Evolutionary conservation across 2,888 invertebrate species (phyloP).

Genomic region (Tinea trinotella): DNA sequence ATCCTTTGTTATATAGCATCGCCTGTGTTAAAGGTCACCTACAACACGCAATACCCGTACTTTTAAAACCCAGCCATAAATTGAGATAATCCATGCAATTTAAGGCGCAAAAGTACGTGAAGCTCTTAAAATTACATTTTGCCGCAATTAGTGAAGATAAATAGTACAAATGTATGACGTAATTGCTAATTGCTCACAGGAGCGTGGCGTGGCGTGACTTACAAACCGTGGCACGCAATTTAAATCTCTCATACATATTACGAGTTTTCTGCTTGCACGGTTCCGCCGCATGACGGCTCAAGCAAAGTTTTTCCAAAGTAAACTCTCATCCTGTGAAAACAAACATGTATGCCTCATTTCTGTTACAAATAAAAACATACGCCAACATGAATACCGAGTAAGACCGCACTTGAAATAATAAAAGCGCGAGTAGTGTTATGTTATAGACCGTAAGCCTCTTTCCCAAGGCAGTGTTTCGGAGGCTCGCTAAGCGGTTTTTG

Average conservation of each 20-base stretch:
- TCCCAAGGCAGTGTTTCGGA: slow-evolving; percentile 36
- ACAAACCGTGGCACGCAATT: slow-evolving; percentile 12
- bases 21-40: too few relatives aligned
- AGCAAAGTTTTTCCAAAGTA: neutral
- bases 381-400: neutral
- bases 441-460: slow-evolving; percentile 10
- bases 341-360: neutral
- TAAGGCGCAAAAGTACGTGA: neutral
- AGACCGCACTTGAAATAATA: slow-evolving; percentile 12
- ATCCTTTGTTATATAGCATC: too few relatives aligned
- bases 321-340: neutral
- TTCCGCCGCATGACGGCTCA: neutral
- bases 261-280: neutral
- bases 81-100: neutral
- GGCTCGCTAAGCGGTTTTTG: slow-evolving; percentile 53
- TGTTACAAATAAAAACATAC: slow-evolving; percentile 1
- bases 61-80: neutral
- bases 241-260: neutral
- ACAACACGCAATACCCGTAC: neutral
- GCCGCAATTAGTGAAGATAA: neutral
- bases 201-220: slow-evolving; percentile 6
- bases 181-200: slow-evolving; percentile 1
- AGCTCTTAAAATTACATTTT: neutral
- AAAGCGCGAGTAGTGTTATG: slow-evolving; percentile 11
- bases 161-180: slow-evolving; percentile 7